Evolutionary conservation across 2,888 invertebrate genomes (phyloP).

Genomic region (Chalcis sispes): DNA sequence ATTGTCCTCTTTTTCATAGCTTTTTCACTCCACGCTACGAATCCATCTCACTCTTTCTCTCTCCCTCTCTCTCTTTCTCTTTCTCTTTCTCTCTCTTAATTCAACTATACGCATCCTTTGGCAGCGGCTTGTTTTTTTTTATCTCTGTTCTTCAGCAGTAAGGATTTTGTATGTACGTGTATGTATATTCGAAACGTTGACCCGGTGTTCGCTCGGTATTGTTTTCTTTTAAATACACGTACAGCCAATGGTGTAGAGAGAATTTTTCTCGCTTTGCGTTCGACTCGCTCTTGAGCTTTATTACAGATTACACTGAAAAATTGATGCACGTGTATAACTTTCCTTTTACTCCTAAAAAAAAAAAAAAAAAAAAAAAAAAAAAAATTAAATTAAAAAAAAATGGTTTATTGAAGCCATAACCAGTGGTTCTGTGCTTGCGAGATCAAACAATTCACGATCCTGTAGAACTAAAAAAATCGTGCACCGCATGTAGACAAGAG

Average conservation of each 20-base stretch:
- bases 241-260: too few species aligned
- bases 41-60: constrained; percentile 37
- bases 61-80: constrained; percentile 10
- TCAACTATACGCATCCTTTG: constrained; percentile 1
- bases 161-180: too few species aligned
- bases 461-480: too few species aligned
- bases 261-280: constrained; percentile 61
- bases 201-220: background rate
- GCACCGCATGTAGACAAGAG: too few species aligned
- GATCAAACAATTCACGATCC: too few species aligned
- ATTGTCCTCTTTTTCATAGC: too few species aligned
- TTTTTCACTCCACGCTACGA: constrained; percentile 60
- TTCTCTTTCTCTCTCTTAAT: constrained; percentile 34
- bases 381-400: too few species aligned
- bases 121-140: too few species aligned
- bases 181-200: too few species aligned
- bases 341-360: background rate
- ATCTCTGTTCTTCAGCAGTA: background rate
- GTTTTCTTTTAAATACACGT: constrained; percentile 23
- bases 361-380: background rate
- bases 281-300: constrained; percentile 65
- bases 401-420: too few species aligned
- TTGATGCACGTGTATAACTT: constrained; percentile 66
- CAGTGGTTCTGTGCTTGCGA: too few species aligned
- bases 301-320: constrained; percentile 73